phyloP scores from a whole-genome alignment of 2,888 invertebrate genomes.

The Onthophagus sagittarius region DNA sequence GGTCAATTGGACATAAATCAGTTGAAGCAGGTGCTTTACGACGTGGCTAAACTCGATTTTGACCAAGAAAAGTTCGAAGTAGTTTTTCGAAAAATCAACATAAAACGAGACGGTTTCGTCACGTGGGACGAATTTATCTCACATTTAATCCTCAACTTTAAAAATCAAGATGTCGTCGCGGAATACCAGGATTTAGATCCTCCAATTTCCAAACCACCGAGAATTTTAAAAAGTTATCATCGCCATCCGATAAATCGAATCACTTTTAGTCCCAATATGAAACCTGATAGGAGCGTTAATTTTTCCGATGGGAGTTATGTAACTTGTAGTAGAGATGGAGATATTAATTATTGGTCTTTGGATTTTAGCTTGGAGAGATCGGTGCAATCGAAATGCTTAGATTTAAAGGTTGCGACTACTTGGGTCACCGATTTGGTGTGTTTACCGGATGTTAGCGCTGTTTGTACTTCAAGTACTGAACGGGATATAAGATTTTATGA shows the following conservation, averaged over 20 bases:
- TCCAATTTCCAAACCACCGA: conserved; percentile 60
- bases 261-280: conserved; percentile 59
- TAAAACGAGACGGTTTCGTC: conserved; percentile 49
- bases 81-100: conserved; percentile 59
- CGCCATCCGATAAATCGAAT: conserved; percentile 65
- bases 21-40: conserved; percentile 48
- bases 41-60: conserved; percentile 51
- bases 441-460: conserved; percentile 72
- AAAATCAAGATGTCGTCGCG: conserved; percentile 60
- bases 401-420: conserved; percentile 56
- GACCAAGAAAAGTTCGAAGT: conserved; percentile 60
- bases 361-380: conserved; percentile 59
- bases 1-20: conserved; percentile 48
- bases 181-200: conserved; percentile 60
- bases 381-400: conserved; percentile 62
- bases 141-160: conserved; percentile 69
- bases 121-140: conserved; percentile 78
- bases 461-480: conserved; percentile 74
- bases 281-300: conserved; percentile 54
- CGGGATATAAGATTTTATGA: conserved; percentile 79
- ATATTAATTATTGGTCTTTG: conserved; percentile 73
- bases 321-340: conserved; percentile 72
- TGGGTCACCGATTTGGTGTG: conserved; percentile 72
- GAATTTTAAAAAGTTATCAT: conserved; percentile 62
- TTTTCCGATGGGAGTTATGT: conserved; percentile 67